Evolutionary conservation across 2,797 vertebrate genomes (phyloP).

Genomic region (Neosilurus mollespiculum): DNA sequence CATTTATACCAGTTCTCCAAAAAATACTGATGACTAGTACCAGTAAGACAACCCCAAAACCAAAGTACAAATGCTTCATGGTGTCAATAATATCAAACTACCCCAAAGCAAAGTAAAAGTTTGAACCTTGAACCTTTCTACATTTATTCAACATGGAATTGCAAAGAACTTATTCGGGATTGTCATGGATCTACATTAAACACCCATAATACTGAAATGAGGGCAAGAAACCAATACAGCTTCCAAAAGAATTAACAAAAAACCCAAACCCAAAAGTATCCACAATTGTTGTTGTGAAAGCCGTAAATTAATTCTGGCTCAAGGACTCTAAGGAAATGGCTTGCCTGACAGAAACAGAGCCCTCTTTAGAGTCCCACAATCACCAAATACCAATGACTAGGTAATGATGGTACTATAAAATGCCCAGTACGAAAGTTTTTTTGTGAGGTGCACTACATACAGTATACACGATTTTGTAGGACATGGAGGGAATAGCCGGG

Average conservation of each 20-base stretch:
- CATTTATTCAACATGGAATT: background rate
- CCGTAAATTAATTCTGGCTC: background rate
- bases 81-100: background rate
- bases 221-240: background rate
- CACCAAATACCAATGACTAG: background rate
- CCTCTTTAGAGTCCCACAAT: background rate
- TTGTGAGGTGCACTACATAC: background rate
- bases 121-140: background rate
- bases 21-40: background rate
- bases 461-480: background rate
- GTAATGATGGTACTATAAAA: background rate
- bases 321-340: too few species aligned
- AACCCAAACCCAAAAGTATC: background rate
- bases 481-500: background rate
- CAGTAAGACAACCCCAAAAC: too few species aligned
- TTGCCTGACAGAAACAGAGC: background rate
- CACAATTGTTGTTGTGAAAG: background rate
- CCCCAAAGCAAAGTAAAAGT: background rate
- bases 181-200: background rate
- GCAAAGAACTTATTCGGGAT: background rate
- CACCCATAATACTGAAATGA: background rate
- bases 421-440: background rate
- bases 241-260: background rate
- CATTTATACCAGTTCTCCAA: background rate
- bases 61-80: background rate